Evolutionary conservation across 2,888 invertebrate species (phyloP), one percentile per base, ranked within the genome.

Genomic region (Gastrophysa polygoni): DNA sequence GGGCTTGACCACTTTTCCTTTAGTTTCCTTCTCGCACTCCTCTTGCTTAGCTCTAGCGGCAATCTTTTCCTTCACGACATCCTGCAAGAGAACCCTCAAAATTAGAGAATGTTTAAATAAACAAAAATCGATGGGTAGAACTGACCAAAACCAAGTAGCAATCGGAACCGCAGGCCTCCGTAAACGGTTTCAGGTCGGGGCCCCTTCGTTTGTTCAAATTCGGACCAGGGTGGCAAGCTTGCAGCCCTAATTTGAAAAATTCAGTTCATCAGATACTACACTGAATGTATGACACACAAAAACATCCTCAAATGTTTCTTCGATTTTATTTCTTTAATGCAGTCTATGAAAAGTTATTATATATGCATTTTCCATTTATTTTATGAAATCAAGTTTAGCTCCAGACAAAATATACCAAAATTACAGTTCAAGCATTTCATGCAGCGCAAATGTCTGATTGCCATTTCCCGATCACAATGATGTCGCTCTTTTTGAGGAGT

Each of bases 221-320:
- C 1, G 96, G 96, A 24, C 93, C 92, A 0, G 95, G 94, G 82
- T 96, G 95, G 77, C 94, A 93, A 28, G 91, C 92, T 85, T 93
- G 93, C 65, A 93, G 84, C 74, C 93, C 94, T 94, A 79, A 70
- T 63, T 54, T 38, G 10, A 57, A 34, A 52, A 11, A 56, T n/a
- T 1, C 10, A 16, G 11, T 51, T 28, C 34, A 51, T 11, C 8
- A 24, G n/a, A 51, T 18, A 24, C 4, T 24, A 24, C 3, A 24
- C 24, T 24, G 24, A 24, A 24, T 3, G 24, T 7, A 24, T 5
- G 4, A 24, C 24, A 24, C 7, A 5, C 24, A 24, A 24, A 24
- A 24, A 24, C 24, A 24, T n/a, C n/a, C n/a, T n/a, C n/a, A n/a
- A n/a, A n/a, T n/a, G n/a, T n/a, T n/a, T n/a, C n/a, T n/a, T n/a